Evolutionary conservation across 2,797 vertebrate genomes (phyloP), one percentile per base, ranked within the genome.

Genomic region (Spinus pinus): DNA sequence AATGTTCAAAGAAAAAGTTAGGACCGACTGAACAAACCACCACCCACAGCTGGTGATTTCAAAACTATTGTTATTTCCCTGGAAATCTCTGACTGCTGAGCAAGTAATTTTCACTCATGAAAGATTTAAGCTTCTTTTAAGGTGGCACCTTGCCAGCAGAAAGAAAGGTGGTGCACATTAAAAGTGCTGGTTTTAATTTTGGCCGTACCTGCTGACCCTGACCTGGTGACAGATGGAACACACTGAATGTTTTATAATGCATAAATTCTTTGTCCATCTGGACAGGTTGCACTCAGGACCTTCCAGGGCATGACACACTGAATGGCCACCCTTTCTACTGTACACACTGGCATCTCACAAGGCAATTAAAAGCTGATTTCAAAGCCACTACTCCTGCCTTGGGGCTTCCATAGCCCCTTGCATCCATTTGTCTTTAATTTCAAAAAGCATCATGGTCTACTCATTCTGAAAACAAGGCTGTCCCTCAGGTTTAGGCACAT

Each of bases 131-230:
- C n/a, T 90, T 88, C 81, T 64, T 30, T 37, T 50, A 14, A 71
- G 42, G 41, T 66, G 77, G 51, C 66, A 30, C 28, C 53, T 90
- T 60, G 60, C 58, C 88, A 92, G 64, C n/a, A 86, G 51, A 58
- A 89, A 67, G 37, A 78, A 62, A 84, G 51, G 56, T 62, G 30
- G 24, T 51, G 13, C 14, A 16, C 57, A 66, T 84, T 9, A 83
- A 66, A 94, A 88, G 62, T 42, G 71, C 6, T 86, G 50, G 0
- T 64, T 77, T 86, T 50, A 56, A 62, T 81, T 90, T 80, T 82
- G 53, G 53, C 66, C 33, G 69, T 65, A 92, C 60, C 86, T 94
- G 88, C 66, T 86, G 77, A 75, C 66, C 69, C 35, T 86, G 73
- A 83, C 31, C 47, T 27, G 44, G 39, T 58, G 37, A 37, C 50